Base-by-base conservation (phyloP, 1,140 invertebrate species). In the Bombus affinis region DNA sequence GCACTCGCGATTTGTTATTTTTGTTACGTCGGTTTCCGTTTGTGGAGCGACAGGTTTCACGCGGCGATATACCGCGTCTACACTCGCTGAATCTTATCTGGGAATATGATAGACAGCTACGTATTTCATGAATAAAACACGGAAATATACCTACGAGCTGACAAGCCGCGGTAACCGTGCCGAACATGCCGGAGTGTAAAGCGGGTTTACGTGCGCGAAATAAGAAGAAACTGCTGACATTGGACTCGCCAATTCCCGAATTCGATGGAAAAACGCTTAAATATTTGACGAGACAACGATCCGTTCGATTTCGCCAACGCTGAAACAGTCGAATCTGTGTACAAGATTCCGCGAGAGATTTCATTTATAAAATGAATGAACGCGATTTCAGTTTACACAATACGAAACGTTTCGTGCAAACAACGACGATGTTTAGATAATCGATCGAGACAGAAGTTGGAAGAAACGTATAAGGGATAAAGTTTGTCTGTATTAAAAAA, bases 41-140 rank as follows among this genome's bases (percentile, higher is more conserved):
- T 57, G 82, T 42, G 59, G 74, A 74, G 76, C 73, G 88, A 84
- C 76, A 82, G 66, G 82, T 88, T 35, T 83, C 81, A 68, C 76
- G 35, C 39, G 59, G 15, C 77, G 88, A 83, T 66, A 81, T 73
- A 83, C 86, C 88, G 79, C 74, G 73, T 74, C 80, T 80, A 80
- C 86, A 82, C 85, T 88, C 82, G 81, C 86, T 73, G 76, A 81
- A 88, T 87, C 86, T 90, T 90, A 90, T 90, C 88, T 75, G 66
- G 72, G 37, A 78, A 90, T 76, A 66, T 82, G 89, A 90, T 89
- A 91, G 88, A 91, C 89, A 91, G 91, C 83, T 77, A 57, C 83
- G 87, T 87, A 91, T 91, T 89, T 88, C 91, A 92, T 92, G 91
- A 92, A 92, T 92, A 92, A 92, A 91, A 91, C 89, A 92, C 87